These are phyloP conservation scores for Macaca mulatta DNA, from an alignment of 2,113 vertebrate species.

Conservation along the genomic window DNA sequence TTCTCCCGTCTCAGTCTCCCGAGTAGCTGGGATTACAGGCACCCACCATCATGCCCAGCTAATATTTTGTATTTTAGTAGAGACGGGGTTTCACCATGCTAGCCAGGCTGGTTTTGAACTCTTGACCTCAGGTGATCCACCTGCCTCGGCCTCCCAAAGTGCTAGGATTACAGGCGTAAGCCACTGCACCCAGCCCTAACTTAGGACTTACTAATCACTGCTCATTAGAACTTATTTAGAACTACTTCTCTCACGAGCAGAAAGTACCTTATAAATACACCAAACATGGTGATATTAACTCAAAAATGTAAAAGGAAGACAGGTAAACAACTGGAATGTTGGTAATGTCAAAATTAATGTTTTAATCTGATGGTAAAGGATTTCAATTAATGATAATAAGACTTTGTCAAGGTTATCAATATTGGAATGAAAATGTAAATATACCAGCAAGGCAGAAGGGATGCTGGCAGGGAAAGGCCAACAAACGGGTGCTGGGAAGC, in stretches of 20 bases:
- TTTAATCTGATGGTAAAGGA: not conserved
- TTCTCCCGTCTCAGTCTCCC: too few relatives aligned
- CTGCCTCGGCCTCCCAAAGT: too few relatives aligned
- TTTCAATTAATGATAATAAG: not conserved
- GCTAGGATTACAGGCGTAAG: too few relatives aligned
- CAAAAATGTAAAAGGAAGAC: not conserved
- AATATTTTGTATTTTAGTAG: too few relatives aligned
- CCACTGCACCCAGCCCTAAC: too few relatives aligned
- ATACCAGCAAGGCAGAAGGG: not conserved
- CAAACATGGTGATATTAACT: not conserved
- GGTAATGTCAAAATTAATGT: not conserved
- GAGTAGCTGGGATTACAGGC: too few relatives aligned
- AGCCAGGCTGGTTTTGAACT: too few relatives aligned
- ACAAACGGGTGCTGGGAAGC: not conserved
- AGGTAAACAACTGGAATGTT: not conserved
- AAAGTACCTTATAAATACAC: not conserved
- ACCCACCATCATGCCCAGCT: too few relatives aligned
- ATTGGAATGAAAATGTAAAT: not conserved
- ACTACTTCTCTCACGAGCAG: not conserved
- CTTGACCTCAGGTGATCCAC: too few relatives aligned
- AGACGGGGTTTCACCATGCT: too few relatives aligned
- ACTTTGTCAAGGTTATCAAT: not conserved
- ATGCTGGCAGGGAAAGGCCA: not conserved
- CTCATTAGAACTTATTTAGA: not conserved
- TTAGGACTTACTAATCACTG: not conserved